Base-by-base conservation (phyloP, 2,888 invertebrate genomes). In the Drosophila subsilvestris region DNA sequence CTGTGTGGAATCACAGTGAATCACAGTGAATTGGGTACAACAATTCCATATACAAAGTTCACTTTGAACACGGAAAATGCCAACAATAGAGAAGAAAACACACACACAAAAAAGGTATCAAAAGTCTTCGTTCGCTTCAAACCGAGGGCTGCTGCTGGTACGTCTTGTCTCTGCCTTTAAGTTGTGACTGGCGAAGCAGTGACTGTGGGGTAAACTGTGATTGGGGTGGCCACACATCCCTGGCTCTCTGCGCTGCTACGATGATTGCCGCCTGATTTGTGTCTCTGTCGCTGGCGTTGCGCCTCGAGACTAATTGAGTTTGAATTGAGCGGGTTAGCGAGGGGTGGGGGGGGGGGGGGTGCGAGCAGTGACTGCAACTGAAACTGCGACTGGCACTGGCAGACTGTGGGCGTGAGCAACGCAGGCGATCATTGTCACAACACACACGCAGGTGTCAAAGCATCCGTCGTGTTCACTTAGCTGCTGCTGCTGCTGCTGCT, bases 391-490 rank as follows among this genome's bases (percentile, higher is more conserved):
- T 66, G 65, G 32, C 44, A 50, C n/a, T 20, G 51, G 43, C 20
- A 4, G 18, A 25, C 74, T 66, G 82, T 82, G 81, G 82, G 82
- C 82, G 82, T 79, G 37, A 5, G 78, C 73, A 76, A 80, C 74
- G 77, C 76, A 75, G 79, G 78, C 86, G 83, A 87, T 78, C 86
- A 85, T 79, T 86, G 89, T 89, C 82, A 80, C 68, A 78, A 75
- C 83, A 80, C 81, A 78, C 43, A 61, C 82, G 82, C 82, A 79
- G 79, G 78, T 73, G 79, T 87, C 76, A 81, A 74, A 79, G 84
- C 81, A 76, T 75, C 75, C 77, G 83, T 75, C 76, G 88, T 69
- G 84, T 86, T 70, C 85, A 78, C 81, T 88, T 76, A 72, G 54
- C 50, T 43, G 51, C 42, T 49, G 60, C 22, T 22, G 22, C 42